These are phyloP conservation scores for Sapayoa aenigma DNA, from an alignment of 2,113 vertebrate species.

Conservation along the genomic window DNA sequence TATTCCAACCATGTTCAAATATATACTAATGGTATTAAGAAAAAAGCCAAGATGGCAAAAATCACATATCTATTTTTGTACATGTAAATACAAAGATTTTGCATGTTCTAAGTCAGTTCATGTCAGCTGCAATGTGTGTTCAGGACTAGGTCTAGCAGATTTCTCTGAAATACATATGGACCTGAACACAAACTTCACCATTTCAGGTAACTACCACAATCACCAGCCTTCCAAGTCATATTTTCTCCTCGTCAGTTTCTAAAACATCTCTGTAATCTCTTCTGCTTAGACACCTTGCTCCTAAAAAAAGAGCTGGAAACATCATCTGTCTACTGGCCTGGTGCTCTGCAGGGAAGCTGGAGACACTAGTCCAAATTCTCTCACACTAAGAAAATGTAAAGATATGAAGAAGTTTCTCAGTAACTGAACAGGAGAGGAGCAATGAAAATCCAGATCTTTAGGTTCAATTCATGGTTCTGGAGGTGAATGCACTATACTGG, in stretches of 20 bases:
- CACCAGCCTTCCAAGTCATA: neutral
- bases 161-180: neutral
- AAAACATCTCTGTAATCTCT: neutral
- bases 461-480: neutral
- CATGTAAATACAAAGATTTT: neutral
- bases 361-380: neutral
- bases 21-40: neutral
- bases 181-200: neutral
- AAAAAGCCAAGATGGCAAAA: neutral
- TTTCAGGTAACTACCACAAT: neutral
- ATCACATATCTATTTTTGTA: neutral
- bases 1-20: neutral
- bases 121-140: neutral
- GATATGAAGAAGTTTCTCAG: neutral
- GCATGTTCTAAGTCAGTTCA: neutral
- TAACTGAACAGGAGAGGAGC: neutral
- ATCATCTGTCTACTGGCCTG: neutral
- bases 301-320: neutral
- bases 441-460: neutral
- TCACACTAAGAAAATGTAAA: neutral
- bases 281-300: neutral
- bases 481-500: neutral
- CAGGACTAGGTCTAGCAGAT: neutral
- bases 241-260: neutral
- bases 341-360: neutral